A percentile compares a stretch with the other conserved stretches of the same genome.
These are phyloP conservation scores for Cephonodes hylas DNA, from an alignment of 2,888 invertebrate species.

Conservation along the genomic window DNA sequence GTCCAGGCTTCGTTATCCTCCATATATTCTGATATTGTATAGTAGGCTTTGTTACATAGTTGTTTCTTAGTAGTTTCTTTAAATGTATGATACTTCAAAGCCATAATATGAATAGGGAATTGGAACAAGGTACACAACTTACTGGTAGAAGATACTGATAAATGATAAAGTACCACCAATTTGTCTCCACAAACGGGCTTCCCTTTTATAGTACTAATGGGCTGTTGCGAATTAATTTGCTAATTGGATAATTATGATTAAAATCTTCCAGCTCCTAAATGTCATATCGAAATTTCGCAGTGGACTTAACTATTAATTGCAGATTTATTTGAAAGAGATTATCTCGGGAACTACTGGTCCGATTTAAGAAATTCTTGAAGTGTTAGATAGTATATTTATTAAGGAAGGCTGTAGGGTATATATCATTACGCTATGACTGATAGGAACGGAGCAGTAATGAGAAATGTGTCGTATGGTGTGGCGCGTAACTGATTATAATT, in stretches of 20 bases:
- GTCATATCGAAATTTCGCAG: not conserved
- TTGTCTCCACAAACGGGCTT: not conserved
- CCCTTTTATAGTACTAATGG: not conserved
- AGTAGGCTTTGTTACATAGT: too few relatives aligned
- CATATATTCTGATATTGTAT: too few relatives aligned
- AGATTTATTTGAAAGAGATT: not conserved
- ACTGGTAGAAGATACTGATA: not conserved
- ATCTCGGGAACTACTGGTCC: not conserved
- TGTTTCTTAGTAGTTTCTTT: too few relatives aligned
- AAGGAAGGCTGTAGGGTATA: not conserved
- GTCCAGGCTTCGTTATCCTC: too few relatives aligned
- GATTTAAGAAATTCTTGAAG: too few relatives aligned
- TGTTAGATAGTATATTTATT: not conserved
- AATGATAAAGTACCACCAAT: too few relatives aligned
- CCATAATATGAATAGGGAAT: too few relatives aligned
- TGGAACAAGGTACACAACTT: not conserved
- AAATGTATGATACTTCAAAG: too few relatives aligned
- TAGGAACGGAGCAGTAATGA: too few relatives aligned
- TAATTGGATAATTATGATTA: conserved; percentile 1
- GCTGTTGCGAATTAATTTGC: not conserved
- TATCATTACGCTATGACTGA: not conserved
- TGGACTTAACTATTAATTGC: not conserved
- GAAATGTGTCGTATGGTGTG: too few relatives aligned
- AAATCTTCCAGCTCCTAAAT: not conserved
- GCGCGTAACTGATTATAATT: too few relatives aligned